Evolutionary conservation across 1,140 invertebrate genomes (phyloP), one percentile per base, ranked within the genome.

Genomic region (Camponotus floridanus): DNA sequence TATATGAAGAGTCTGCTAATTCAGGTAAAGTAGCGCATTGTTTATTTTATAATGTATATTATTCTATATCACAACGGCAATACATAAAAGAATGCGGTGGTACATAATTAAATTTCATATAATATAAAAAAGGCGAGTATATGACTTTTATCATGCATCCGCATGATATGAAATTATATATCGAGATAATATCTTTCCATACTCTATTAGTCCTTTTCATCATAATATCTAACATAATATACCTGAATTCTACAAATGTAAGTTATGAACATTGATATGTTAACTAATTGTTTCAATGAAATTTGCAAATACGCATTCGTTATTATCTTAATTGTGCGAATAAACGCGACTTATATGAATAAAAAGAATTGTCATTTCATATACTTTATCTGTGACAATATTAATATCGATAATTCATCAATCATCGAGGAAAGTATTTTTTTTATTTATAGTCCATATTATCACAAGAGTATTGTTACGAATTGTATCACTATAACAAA

Each of bases 121-220:
- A 26, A 26, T 26, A 48, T 45, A 11, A 11, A 45, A 45, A 45
- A 45, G 26, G 26, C 26, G 26, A 65, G 64, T 65, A 65, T n/a
- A 65, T 11, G 64, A 65, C 64, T 11, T 65, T 65, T 39, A 36
- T 65, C 15, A 65, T 36, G 33, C 64, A n/a, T 65, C 33, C 39
- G 15, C 39, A n/a, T 8, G 9, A n/a, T 18, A 7, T 6, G 2
- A 33, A 65, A 65, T n/a, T 65, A 7, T 65, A 39, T 18, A n/a
- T 65, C 18, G 64, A 65, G 3, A 9, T 65, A 8, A 65, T 65
- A 33, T 65, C 64, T 65, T 65, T 65, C 33, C n/a, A 65, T 39
- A 15, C 18, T 39, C 15, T 65, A 7, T 36, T 65, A 18, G 2
- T 65, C 3, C 2, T 65, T 7, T 65, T n/a, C 18, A 15, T 65